Percentiles rank a stretch among this genome's conserved stretches.
These are phyloP conservation scores for Macropus fuliginosus DNA, from an alignment of 2,797 vertebrate species.

Conservation along the genomic window DNA sequence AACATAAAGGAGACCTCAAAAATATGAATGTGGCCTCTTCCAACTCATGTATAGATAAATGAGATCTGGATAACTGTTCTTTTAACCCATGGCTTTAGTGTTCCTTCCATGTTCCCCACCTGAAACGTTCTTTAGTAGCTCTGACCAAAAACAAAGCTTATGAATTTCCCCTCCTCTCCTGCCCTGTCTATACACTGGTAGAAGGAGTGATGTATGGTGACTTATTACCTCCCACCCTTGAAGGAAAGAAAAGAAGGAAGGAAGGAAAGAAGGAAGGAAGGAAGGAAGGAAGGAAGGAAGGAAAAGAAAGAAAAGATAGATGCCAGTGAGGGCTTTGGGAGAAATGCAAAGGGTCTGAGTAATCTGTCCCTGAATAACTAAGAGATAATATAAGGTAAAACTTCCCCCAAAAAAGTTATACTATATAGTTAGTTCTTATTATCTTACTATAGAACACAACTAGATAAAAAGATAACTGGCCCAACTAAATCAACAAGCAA, in stretches of 20 bases:
- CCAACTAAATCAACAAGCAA: not conserved
- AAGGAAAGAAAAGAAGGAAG: fast-evolving
- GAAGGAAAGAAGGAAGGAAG: fast-evolving
- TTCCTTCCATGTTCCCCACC: not conserved
- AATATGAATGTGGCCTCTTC: not conserved
- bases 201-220: not conserved
- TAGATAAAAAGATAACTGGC: not conserved
- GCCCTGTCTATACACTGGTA: not conserved
- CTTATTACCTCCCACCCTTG: not conserved
- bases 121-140: not conserved
- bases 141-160: not conserved
- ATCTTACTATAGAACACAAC: not conserved
- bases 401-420: not conserved
- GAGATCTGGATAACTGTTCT: not conserved
- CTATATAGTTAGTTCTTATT: not conserved
- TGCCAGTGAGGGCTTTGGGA: not conserved
- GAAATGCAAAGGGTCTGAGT: not conserved
- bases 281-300: no score
- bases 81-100: not conserved
- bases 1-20: not conserved
- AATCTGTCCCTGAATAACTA: not conserved
- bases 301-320: not conserved
- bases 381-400: not conserved
- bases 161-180: not conserved
- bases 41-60: not conserved